Conservation (phyloP, 2,113 vertebrate species). For the Gnathonemus longibarbis region DNA sequence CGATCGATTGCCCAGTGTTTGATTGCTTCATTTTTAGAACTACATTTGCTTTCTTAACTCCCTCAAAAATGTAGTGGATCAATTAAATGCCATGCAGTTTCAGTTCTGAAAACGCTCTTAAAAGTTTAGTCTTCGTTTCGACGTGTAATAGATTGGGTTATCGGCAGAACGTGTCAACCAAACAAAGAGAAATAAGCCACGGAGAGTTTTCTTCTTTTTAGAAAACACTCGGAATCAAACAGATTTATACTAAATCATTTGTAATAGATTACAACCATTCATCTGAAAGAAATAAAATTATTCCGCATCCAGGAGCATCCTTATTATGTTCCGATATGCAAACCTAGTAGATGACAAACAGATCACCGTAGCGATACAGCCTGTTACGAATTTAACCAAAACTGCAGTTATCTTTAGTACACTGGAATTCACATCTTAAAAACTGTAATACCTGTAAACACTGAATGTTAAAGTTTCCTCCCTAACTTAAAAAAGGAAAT, state of each 20-base stretch:
- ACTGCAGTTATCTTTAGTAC: not conserved
- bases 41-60: not conserved
- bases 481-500: not conserved
- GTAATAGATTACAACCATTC: not conserved
- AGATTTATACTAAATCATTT: not conserved
- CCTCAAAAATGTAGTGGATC: not conserved
- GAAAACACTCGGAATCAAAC: not conserved
- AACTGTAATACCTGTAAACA: not conserved
- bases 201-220: not conserved
- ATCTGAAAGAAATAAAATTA: not conserved
- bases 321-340: not conserved
- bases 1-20: not conserved
- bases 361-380: not conserved
- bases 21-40: not conserved
- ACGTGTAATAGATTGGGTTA: not conserved
- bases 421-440: not conserved
- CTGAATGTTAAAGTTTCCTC: not conserved
- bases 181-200: not conserved
- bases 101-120: not conserved
- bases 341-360: not conserved
- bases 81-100: not conserved
- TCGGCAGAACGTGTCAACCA: not conserved
- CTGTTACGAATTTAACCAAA: not conserved
- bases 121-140: not conserved
- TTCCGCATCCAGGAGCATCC: not conserved